These are phyloP conservation scores for Cyprinodon diabolis DNA, from an alignment of 2,797 vertebrate genomes.

Conservation along the genomic window DNA sequence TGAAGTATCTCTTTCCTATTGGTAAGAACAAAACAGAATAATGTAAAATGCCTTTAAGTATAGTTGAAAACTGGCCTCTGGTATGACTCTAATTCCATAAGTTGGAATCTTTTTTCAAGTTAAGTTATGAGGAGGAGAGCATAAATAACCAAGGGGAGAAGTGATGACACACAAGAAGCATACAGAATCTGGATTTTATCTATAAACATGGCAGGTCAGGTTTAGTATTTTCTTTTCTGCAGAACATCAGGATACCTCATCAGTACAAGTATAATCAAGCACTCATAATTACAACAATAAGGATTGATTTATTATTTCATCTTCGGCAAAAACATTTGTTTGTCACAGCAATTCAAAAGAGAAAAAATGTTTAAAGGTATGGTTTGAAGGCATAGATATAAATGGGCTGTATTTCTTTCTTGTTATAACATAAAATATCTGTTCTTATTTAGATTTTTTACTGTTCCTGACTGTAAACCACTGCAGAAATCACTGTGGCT, in stretches of 20 bases:
- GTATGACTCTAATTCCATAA: neutral
- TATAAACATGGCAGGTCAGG: neutral
- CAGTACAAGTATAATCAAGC: neutral
- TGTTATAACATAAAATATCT: too few relatives aligned
- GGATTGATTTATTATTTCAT: neutral
- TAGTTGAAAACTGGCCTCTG: slow-evolving; percentile 1
- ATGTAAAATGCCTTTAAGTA: slow-evolving; percentile 29
- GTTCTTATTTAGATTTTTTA: too few relatives aligned
- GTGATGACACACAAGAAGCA: neutral
- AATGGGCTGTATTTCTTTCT: neutral
- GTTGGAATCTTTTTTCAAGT: neutral
- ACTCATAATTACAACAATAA: neutral
- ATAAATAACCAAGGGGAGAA: neutral
- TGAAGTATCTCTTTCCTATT: slow-evolving; percentile 29
- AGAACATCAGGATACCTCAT: neutral
- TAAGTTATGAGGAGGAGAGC: neutral
- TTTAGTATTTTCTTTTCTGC: neutral
- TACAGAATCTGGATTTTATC: neutral
- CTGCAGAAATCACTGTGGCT: too few relatives aligned
- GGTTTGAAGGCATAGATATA: neutral
- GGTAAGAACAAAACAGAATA: slow-evolving; percentile 34
- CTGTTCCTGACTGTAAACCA: too few relatives aligned
- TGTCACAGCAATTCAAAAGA: neutral
- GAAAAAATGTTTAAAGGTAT: neutral
- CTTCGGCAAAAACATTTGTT: too few relatives aligned